These are phyloP conservation scores for Tribolium castaneum DNA, from an alignment of 1,140 invertebrate genomes.

Conservation along the genomic window DNA sequence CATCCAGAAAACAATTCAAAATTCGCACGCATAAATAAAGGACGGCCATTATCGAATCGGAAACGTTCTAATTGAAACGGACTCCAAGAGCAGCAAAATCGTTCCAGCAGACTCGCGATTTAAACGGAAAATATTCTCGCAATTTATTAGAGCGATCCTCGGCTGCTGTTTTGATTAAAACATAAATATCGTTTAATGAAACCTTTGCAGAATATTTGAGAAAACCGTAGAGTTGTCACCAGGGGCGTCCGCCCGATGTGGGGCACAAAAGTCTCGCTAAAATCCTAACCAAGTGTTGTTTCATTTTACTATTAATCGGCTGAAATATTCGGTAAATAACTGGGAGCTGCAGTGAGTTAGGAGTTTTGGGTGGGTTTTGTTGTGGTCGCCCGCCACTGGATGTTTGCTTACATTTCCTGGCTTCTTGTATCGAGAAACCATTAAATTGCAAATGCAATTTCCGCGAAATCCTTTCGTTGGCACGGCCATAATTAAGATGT, in stretches of 20 bases:
- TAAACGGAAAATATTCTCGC: slow-evolving; percentile 10
- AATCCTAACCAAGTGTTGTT: too few relatives aligned
- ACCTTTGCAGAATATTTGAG: background rate
- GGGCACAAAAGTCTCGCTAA: too few relatives aligned
- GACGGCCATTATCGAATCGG: slow-evolving; percentile 1
- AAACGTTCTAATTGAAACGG: background rate
- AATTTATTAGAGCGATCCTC: background rate
- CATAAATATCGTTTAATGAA: slow-evolving; percentile 17
- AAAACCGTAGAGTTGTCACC: background rate
- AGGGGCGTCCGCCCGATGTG: background rate
- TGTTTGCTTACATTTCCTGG: background rate
- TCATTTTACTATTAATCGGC: too few relatives aligned
- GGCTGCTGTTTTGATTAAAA: slow-evolving; percentile 5
- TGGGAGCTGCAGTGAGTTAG: too few relatives aligned
- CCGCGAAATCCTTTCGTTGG: slow-evolving; percentile 9
- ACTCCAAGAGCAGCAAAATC: background rate
- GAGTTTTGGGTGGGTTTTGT: too few relatives aligned
- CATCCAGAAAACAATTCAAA: slow-evolving; percentile 10
- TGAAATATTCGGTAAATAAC: too few relatives aligned
- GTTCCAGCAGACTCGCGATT: background rate
- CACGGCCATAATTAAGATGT: slow-evolving; percentile 21
- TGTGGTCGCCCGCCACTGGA: background rate
- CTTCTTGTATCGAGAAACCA: slow-evolving; percentile 1
- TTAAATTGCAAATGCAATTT: slow-evolving; percentile 29
- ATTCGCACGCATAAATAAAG: background rate